Evolutionary conservation across 30 jellyfish, hydroid and myxozoan species (phyloP), one percentile per base, ranked within the genome.

Genomic region (Catostylus mosaicus): DNA sequence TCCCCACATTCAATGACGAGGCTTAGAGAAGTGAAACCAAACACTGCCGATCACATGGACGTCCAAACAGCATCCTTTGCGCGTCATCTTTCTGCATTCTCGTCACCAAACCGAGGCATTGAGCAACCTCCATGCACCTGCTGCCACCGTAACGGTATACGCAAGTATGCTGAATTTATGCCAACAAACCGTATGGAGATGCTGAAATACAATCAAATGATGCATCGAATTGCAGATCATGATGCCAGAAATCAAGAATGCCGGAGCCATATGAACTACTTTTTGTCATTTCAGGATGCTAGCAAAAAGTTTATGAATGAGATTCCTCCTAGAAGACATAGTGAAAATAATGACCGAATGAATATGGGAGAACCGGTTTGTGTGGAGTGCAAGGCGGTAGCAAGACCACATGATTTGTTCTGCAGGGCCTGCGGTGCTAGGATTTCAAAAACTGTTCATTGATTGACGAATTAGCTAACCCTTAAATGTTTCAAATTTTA

Each of bases 1-100:
- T 77, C 96, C 2, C 96, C 96, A 26, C 87, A 87, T 51, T 73
- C 96, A 0, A 87, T 87, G 96, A 77, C 96, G 10, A 66, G 91
- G 27, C 89, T 70, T 3, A 43, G 89, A 34, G 89, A 78, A 37
- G 78, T 70, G 31, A 56, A 68, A 32, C 87, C 85, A 23, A 68
- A 57, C 24, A 20, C 64, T 14, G 31, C 30, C 30, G 75, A 68
- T 12, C 73, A 56, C 40, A 26, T 51, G 31, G 84, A 66, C 14
- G 22, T 30, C 29, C 69, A 70, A 30, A 74, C 73, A 2, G 73
- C 86, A 1, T 27, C 82, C 29, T 68, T 47, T 35, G 80, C 86
- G 22, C 75, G 92, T 36, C 92, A 82, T 12, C 57, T 54, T 30
- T 82, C 92, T 11, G 92, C 92, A 16, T 82, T 82, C 69, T 62